Conservation (phyloP, 2,888 invertebrate species). For the Cryptosula pallasiana region DNA sequence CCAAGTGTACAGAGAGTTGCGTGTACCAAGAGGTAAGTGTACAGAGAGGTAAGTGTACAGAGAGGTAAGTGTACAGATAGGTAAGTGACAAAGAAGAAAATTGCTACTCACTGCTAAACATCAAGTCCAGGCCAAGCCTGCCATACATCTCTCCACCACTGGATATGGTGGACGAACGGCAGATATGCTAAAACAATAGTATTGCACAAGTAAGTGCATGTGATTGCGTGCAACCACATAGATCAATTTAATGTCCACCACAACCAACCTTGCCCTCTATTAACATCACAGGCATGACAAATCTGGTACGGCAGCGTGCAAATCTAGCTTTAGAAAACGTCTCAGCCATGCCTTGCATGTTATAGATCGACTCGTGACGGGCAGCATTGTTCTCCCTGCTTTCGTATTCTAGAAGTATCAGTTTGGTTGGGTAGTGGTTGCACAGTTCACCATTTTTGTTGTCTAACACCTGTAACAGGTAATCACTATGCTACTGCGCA, state of each 20-base stretch:
- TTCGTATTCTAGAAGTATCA: slow-evolving; percentile 59
- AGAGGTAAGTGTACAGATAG: too few relatives aligned
- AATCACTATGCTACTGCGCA: too few relatives aligned
- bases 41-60: too few relatives aligned
- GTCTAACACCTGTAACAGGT: slow-evolving; percentile 57
- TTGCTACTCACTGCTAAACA: slow-evolving; percentile 54
- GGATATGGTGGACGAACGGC: slow-evolving; percentile 69
- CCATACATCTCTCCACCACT: slow-evolving; percentile 71
- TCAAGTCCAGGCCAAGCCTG: slow-evolving; percentile 60
- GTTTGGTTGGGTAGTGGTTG: slow-evolving; percentile 66
- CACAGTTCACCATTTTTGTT: slow-evolving; percentile 66
- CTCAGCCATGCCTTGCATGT: slow-evolving; percentile 57
- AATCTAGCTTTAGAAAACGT: slow-evolving; percentile 65
- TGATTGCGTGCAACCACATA: too few relatives aligned
- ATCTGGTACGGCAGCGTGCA: slow-evolving; percentile 70
- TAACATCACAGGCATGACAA: slow-evolving; percentile 71
- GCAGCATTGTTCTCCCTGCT: not conserved
- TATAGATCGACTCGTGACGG: slow-evolving; percentile 1
- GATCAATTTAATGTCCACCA: too few relatives aligned
- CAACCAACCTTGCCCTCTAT: slow-evolving; percentile 63
- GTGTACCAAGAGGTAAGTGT: too few relatives aligned
- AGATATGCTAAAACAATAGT: slow-evolving; percentile 51
- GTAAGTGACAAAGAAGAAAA: not conserved
- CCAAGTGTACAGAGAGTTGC: too few relatives aligned
- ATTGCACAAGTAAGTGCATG: too few relatives aligned